phyloP scores from a whole-genome alignment of 37 sponge, comb jelly and placozoan genomes.

The Geodia barretti region DNA sequence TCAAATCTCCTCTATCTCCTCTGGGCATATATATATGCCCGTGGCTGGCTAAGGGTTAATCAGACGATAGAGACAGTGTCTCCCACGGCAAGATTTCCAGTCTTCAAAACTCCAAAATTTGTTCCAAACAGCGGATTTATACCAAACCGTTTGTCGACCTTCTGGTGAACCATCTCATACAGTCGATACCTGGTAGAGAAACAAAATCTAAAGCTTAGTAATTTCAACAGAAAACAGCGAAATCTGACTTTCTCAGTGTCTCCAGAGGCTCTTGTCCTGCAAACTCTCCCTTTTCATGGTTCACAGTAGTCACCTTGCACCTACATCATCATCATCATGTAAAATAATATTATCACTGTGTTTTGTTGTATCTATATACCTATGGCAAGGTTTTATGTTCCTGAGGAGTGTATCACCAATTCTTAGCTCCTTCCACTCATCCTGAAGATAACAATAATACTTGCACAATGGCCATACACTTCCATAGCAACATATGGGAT shows the following conservation, averaged over 20 bases:
- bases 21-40: no score
- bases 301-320: conserved; percentile 43
- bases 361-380: not conserved
- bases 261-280: conserved; percentile 35
- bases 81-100: no score
- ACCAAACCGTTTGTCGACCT: no score
- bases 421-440: conserved; percentile 9
- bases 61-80: no score
- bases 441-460: no score
- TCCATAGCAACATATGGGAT: no score
- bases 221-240: not conserved
- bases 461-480: no score
- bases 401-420: conserved; percentile 7
- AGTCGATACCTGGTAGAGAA: not conserved
- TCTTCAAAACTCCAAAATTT: no score
- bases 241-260: conserved; percentile 17
- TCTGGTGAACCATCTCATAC: not conserved
- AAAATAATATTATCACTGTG: not conserved
- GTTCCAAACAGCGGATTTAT: no score
- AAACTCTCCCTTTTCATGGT: conserved; percentile 38
- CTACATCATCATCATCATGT: conserved; percentile 4
- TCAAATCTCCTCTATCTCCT: no score
- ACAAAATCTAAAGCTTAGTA: not conserved
- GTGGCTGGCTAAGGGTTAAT: no score
- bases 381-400: not conserved